phyloP scores from a whole-genome alignment of 2,888 invertebrate species.

The Scaeva pyrastri region DNA sequence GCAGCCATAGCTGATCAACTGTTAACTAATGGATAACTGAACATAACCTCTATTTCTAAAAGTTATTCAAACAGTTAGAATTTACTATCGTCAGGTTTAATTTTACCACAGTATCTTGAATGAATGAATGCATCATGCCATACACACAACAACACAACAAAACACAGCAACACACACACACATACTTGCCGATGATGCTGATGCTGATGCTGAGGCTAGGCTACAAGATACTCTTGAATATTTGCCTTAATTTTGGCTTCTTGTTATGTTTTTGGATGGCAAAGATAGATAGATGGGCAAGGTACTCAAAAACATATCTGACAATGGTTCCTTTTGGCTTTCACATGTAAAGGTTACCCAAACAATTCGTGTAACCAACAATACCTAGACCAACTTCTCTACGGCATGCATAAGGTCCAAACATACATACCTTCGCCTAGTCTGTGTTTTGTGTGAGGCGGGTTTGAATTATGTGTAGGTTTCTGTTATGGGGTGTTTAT shows the following conservation, averaged over 20 bases:
- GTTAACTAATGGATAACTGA: constrained; percentile 8
- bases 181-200: background rate
- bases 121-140: constrained; percentile 15
- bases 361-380: background rate
- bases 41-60: constrained; percentile 14
- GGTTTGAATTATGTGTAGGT: background rate
- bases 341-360: background rate
- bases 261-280: constrained; percentile 3
- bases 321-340: background rate
- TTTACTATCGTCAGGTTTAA: background rate
- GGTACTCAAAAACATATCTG: constrained; percentile 11
- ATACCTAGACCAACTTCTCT: background rate
- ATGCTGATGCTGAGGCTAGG: background rate
- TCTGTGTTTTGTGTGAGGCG: background rate
- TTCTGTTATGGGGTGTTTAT: too few species aligned
- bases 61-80: constrained; percentile 22
- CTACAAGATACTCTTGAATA: constrained; percentile 6
- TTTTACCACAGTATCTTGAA: constrained; percentile 12
- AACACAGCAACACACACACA: background rate
- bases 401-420: background rate
- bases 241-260: constrained; percentile 7
- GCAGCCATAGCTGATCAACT: constrained; percentile 13
- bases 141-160: too few species aligned
- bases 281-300: background rate
- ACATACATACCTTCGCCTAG: too few species aligned